phyloP scores from a whole-genome alignment of 2,113 vertebrate species.

The Camelus bactrianus region DNA sequence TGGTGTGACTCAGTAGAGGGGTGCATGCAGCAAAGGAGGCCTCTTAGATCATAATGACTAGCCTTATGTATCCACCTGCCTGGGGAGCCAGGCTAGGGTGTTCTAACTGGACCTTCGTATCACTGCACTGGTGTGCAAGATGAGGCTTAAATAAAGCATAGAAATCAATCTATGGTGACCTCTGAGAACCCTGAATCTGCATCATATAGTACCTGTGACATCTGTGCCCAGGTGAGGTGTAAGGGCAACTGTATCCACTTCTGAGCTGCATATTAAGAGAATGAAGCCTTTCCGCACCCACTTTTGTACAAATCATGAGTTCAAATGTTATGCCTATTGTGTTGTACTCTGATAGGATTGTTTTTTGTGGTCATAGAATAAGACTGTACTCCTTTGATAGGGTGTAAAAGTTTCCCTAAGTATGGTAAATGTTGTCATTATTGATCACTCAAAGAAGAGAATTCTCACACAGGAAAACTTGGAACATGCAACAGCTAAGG shows the following conservation, averaged over 20 bases:
- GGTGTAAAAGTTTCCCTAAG: not conserved
- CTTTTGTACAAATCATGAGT: not conserved
- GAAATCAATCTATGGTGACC: not conserved
- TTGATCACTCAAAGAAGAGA: not conserved
- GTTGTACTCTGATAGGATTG: not conserved
- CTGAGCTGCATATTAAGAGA: conserved; percentile 15
- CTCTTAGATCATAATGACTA: conserved; percentile 5
- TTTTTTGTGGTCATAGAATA: conserved; percentile 4
- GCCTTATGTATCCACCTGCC: not conserved
- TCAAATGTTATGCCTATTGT: not conserved
- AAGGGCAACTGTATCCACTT: not conserved
- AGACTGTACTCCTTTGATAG: not conserved
- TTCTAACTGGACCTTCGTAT: not conserved
- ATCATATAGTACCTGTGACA: not conserved
- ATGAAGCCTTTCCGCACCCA: not conserved
- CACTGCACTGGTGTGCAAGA: not conserved
- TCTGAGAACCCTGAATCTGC: not conserved
- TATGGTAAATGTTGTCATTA: not conserved
- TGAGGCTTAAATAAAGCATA: not conserved
- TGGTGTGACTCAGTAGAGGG: not conserved
- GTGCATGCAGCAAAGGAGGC: not conserved
- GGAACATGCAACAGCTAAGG: not conserved
- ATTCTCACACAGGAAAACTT: not conserved
- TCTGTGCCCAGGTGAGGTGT: not conserved
- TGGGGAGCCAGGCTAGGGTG: not conserved